phyloP scores from a whole-genome alignment of 1,140 invertebrate species.

The Ceratitis capitata region DNA sequence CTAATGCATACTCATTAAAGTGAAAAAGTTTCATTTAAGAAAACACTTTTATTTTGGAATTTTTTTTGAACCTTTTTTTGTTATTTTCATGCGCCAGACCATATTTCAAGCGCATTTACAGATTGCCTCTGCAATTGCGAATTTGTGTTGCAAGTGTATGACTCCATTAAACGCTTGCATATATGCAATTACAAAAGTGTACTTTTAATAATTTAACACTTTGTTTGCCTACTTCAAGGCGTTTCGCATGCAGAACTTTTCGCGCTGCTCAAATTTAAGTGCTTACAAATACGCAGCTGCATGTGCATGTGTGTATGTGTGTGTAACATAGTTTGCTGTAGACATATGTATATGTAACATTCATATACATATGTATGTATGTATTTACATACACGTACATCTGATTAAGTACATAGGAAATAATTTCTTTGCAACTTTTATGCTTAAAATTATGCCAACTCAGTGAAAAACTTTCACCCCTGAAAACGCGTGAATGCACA shows the following conservation, averaged over 20 bases:
- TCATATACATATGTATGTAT: neutral
- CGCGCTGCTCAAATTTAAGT: neutral
- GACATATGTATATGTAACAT: neutral
- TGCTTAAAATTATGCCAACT: neutral
- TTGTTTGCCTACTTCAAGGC: conserved; percentile 28
- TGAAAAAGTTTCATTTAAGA: neutral
- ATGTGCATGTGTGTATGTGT: neutral
- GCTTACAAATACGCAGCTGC: neutral
- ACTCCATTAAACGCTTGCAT: no score
- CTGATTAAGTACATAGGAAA: no score
- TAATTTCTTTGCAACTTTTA: neutral
- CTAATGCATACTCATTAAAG: conserved; percentile 22
- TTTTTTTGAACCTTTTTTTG: neutral
- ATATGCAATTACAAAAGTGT: neutral
- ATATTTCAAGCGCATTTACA: neutral
- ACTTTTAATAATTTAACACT: conserved; percentile 12
- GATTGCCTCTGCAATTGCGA: neutral
- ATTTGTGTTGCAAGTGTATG: neutral
- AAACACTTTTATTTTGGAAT: no score
- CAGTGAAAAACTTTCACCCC: conserved; percentile 17
- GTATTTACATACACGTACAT: neutral
- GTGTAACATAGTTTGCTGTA: neutral
- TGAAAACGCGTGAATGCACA: neutral
- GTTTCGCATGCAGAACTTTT: neutral
- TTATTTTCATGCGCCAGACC: neutral